Base-by-base conservation (phyloP, 1,140 invertebrate species). In the Drosophila quadrilineata region DNA sequence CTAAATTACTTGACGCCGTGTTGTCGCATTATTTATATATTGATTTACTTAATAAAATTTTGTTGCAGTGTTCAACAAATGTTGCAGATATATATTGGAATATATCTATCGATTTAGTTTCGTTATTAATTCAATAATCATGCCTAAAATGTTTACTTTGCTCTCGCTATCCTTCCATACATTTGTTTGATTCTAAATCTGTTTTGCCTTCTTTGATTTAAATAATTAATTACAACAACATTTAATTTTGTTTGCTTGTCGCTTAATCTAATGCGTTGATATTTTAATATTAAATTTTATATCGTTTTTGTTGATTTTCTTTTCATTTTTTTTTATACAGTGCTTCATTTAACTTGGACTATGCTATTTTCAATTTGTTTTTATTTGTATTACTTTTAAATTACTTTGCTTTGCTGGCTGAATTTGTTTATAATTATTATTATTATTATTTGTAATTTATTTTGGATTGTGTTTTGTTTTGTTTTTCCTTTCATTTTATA, bases 211-310 rank as follows among this genome's bases (percentile, higher is more conserved):
- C 35, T 40, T 62, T 65, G 72, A 56, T 54, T 72, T 50, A 63
- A 72, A 65, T 76, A 72, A 76, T 84, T 70, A 84, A 80, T 80
- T 80, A 79, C 75, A 80, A 79, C 75, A 75, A 76, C 73, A 80
- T 62, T 80, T 70, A 80, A 58, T 76, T 43, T 38, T n/a, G 8
- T 36, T 36, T 59, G 28, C 26, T 9, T 36, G 19, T 53, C 14
- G 10, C 66, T 75, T 76, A 75, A 33, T 29, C 57, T 76, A 75
- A 53, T 57, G 59, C 52, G 29, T 62, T 68, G 50, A 52, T 38
- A 46, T 28, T 31, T 40, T 33, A 41, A 57, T 45, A 14, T 21
- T 31, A 6, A 45, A 6, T 3, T 43, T 31, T 12, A 29, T 46
- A 12, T 57, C n/a, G 10, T 40, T 64, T 31, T 54, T 43, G n/a